phyloP scores from a whole-genome alignment of 2,797 vertebrate genomes.

The Clarias platycephalus region DNA sequence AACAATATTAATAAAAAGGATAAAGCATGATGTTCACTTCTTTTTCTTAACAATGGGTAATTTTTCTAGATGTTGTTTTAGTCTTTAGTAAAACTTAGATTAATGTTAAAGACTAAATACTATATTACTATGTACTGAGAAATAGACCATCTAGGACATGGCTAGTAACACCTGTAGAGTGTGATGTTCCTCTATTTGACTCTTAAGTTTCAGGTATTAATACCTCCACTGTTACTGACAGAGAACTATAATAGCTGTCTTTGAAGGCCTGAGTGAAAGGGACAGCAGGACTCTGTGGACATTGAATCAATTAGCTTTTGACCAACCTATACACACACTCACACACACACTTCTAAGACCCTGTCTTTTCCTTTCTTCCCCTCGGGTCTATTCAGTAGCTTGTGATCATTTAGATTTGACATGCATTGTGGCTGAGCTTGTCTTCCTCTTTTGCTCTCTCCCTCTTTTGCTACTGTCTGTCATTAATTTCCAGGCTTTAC shows the following conservation, averaged over 20 bases:
- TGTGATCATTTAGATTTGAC: conserved; percentile 91
- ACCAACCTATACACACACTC: conserved; percentile 57
- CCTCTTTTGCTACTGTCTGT: conserved; percentile 75
- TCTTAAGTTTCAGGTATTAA: conserved; percentile 47
- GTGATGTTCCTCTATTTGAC: conserved; percentile 40
- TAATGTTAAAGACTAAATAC: background rate
- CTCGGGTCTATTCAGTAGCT: conserved; percentile 82
- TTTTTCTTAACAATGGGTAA: background rate
- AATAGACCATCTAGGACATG: conserved; percentile 13
- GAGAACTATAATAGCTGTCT: conserved; percentile 49
- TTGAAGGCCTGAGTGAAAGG: conserved; percentile 63
- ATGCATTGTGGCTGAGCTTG: conserved; percentile 85
- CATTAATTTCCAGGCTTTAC: conserved; percentile 86
- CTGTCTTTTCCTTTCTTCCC: conserved; percentile 59
- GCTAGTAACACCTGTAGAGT: conserved; percentile 42
- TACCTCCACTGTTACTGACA: conserved; percentile 39
- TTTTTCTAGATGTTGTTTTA: background rate
- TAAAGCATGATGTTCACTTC: background rate
- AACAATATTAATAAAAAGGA: background rate
- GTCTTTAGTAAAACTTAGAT: background rate
- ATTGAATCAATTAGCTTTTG: conserved; percentile 85
- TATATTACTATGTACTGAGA: background rate
- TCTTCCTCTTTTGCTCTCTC: conserved; percentile 66
- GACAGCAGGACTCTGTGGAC: conserved; percentile 80
- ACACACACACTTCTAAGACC: conserved; percentile 44